Conservation (phyloP, 2,797 vertebrate species). For the Smutsia temminckii region DNA sequence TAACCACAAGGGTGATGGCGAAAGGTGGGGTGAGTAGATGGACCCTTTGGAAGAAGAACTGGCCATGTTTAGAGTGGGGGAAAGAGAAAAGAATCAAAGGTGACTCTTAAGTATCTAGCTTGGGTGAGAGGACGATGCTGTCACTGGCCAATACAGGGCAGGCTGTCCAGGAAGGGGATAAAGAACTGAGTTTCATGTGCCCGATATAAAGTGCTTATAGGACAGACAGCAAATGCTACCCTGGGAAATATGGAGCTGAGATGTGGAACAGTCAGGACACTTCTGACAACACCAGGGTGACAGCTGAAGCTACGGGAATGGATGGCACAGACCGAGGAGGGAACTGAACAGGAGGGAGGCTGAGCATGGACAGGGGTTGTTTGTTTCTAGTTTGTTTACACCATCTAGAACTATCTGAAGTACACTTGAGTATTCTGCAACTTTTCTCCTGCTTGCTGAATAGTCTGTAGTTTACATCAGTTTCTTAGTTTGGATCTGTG, state of each 20-base stretch:
- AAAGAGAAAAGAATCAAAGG: neutral
- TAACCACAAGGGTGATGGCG: neutral
- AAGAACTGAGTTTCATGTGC: neutral
- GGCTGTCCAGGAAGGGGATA: neutral
- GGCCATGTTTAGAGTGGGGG: neutral
- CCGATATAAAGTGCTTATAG: neutral
- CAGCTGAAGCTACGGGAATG: neutral
- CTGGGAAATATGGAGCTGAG: neutral
- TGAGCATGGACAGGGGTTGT: neutral
- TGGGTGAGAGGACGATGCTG: neutral
- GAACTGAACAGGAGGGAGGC: neutral
- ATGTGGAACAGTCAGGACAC: neutral
- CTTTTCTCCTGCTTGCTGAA: neutral
- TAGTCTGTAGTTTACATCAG: too few relatives aligned
- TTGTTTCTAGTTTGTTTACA: neutral
- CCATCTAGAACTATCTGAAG: neutral
- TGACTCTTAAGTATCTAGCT: neutral
- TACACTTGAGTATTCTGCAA: neutral
- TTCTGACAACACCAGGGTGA: neutral
- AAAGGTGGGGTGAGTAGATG: neutral
- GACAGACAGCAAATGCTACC: neutral
- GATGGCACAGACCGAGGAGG: neutral
- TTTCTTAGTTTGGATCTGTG: too few relatives aligned
- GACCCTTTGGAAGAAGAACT: neutral
- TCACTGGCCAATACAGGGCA: neutral